phyloP scores from a whole-genome alignment of 2,113 vertebrate genomes.

The Neogobius melanostomus region DNA sequence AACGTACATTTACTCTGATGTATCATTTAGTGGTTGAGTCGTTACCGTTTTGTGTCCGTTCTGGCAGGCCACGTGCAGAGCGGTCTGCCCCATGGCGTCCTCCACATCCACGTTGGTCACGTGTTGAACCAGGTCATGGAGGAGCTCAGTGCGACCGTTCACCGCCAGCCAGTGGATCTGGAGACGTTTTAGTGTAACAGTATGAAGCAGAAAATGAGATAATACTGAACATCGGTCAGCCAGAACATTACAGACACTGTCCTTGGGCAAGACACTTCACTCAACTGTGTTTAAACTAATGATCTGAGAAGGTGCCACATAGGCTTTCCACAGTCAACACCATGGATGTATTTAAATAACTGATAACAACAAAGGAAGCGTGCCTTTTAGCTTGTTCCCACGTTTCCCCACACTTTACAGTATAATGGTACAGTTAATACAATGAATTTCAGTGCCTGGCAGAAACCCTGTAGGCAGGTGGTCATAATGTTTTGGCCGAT shows the following conservation, averaged over 20 bases:
- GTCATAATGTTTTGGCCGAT: background rate
- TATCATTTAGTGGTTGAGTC: background rate
- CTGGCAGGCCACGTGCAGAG: slow-evolving; percentile 96
- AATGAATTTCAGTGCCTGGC: no score
- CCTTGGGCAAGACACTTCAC: no score
- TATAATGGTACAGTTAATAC: no score
- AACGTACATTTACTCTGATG: background rate
- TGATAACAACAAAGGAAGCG: no score
- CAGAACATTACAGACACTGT: no score
- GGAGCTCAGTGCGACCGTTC: slow-evolving; percentile 93
- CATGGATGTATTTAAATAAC: no score
- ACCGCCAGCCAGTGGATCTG: slow-evolving; percentile 98
- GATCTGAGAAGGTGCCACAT: no score
- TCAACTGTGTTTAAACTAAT: background rate
- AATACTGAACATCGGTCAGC: no score
- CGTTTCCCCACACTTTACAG: no score
- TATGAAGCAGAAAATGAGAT: background rate
- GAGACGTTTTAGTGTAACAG: background rate
- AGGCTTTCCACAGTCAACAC: no score
- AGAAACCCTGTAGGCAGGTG: background rate
- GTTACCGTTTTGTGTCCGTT: slow-evolving; percentile 95
- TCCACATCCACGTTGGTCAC: slow-evolving; percentile 96
- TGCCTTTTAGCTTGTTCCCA: no score
- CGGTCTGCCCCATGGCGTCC: slow-evolving; percentile 98
- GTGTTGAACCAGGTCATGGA: slow-evolving; percentile 96